phyloP scores from a whole-genome alignment of 2,113 vertebrate genomes.

The Heterotis niloticus region DNA sequence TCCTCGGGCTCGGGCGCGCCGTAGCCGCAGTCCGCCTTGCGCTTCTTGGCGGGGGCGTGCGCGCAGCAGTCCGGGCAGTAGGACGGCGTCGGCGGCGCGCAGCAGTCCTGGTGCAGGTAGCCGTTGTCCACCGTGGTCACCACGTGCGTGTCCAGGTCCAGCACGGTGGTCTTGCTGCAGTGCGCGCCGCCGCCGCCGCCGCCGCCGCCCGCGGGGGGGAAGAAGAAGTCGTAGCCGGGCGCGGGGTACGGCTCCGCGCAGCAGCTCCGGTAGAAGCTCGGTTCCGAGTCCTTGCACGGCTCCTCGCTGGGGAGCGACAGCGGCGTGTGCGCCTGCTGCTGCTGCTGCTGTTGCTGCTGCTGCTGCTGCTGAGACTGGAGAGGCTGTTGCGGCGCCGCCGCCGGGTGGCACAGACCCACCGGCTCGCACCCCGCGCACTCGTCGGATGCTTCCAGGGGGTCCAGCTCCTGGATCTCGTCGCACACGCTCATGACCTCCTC shows the following conservation, averaged over 20 bases:
- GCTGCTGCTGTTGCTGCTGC: slow-evolving; percentile 51
- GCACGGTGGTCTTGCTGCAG: slow-evolving; percentile 88
- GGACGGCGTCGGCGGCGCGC: slow-evolving; percentile 68
- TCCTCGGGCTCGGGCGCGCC: slow-evolving; percentile 71
- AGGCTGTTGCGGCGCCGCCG: slow-evolving; percentile 26
- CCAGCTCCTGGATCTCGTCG: slow-evolving; percentile 73
- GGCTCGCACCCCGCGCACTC: slow-evolving; percentile 61
- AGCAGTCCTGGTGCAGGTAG: slow-evolving; percentile 89
- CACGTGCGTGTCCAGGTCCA: slow-evolving; percentile 95
- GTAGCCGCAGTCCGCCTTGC: slow-evolving; percentile 73
- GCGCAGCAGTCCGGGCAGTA: slow-evolving; percentile 64
- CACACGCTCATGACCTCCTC: slow-evolving; percentile 75
- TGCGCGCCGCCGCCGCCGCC: too few species aligned
- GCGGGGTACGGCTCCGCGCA: slow-evolving; percentile 64
- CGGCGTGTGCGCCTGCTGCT: slow-evolving; percentile 54
- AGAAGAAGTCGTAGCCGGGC: slow-evolving; percentile 55
- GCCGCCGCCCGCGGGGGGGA: slow-evolving; percentile 42
- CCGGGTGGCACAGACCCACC: slow-evolving; percentile 53
- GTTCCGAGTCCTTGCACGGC: slow-evolving; percentile 66
- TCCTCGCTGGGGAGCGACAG: slow-evolving; percentile 50
- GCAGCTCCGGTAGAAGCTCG: slow-evolving; percentile 69
- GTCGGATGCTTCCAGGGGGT: slow-evolving; percentile 75
- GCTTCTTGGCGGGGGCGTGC: slow-evolving; percentile 67
- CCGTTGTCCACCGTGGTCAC: slow-evolving; percentile 94
- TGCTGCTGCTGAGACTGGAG: slow-evolving; percentile 45